Conservation (phyloP, 2,113 vertebrate genomes). For the Scolopax mira region DNA sequence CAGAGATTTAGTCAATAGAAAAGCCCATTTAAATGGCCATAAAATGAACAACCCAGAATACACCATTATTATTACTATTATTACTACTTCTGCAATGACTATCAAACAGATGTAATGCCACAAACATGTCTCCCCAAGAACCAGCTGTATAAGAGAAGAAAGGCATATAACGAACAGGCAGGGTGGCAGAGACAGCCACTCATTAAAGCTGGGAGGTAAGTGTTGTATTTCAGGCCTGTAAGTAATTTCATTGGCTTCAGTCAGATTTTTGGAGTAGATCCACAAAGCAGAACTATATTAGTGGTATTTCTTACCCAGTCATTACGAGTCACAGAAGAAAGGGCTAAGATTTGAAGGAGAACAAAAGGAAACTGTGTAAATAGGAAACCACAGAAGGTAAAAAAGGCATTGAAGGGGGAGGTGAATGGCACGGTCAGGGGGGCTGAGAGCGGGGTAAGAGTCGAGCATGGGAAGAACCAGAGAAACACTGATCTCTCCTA, state of each 20-base stretch:
- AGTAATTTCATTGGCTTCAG: background rate
- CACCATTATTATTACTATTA: background rate
- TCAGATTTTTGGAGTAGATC: background rate
- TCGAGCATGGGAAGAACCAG: no score
- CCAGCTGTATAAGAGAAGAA: background rate
- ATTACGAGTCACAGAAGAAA: background rate
- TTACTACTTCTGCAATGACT: background rate
- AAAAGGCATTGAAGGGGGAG: background rate
- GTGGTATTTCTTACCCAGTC: background rate
- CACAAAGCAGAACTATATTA: background rate
- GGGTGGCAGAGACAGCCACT: background rate
- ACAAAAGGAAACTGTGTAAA: background rate
- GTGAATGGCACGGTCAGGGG: background rate
- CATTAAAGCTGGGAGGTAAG: background rate
- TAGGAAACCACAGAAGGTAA: background rate
- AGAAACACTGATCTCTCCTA: background rate
- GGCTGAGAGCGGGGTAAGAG: background rate
- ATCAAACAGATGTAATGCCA: background rate
- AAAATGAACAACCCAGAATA: constrained; percentile 16
- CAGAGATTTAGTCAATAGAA: constrained; percentile 17
- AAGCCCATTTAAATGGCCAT: background rate
- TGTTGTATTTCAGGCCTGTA: background rate
- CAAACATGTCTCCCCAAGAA: background rate
- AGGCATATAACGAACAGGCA: background rate
- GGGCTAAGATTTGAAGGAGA: background rate